These are phyloP conservation scores for Agonopterix arenella DNA, from an alignment of 2,888 invertebrate species.

Conservation along the genomic window DNA sequence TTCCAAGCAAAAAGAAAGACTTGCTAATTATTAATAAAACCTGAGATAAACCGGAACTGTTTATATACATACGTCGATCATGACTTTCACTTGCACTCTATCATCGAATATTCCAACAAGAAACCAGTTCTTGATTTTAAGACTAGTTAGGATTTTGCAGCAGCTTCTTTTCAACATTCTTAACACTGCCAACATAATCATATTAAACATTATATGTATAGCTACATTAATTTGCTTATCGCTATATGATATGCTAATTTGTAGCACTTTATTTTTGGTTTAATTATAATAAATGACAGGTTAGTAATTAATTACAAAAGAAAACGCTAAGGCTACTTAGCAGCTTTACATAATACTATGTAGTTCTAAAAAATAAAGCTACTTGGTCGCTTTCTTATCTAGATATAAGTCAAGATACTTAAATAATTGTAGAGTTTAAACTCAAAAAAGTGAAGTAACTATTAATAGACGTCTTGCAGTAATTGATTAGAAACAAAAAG, in stretches of 20 bases:
- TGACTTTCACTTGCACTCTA: slow-evolving; percentile 73
- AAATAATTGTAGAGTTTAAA: no score
- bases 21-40: slow-evolving; percentile 47
- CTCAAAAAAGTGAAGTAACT: no score
- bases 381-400: no score
- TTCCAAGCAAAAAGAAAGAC: slow-evolving; percentile 20
- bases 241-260: slow-evolving; percentile 28
- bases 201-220: slow-evolving; percentile 3
- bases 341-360: background rate
- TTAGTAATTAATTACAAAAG: slow-evolving; percentile 33
- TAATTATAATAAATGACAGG: slow-evolving; percentile 35
- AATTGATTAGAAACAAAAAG: no score
- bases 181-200: slow-evolving; percentile 18
- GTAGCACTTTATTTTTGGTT: slow-evolving; percentile 29
- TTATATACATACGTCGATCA: slow-evolving; percentile 59
- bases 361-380: background rate
- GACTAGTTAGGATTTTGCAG: slow-evolving; percentile 39
- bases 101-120: slow-evolving; percentile 62
- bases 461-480: no score
- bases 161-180: slow-evolving; percentile 25
- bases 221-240: slow-evolving; percentile 38
- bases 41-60: slow-evolving; percentile 63
- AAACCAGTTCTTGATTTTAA: slow-evolving; percentile 58
- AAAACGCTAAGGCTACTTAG: slow-evolving; percentile 18
- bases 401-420: no score